These are phyloP conservation scores for Chloroclysta siterata DNA, from an alignment of 2,888 invertebrate species.

Conservation along the genomic window DNA sequence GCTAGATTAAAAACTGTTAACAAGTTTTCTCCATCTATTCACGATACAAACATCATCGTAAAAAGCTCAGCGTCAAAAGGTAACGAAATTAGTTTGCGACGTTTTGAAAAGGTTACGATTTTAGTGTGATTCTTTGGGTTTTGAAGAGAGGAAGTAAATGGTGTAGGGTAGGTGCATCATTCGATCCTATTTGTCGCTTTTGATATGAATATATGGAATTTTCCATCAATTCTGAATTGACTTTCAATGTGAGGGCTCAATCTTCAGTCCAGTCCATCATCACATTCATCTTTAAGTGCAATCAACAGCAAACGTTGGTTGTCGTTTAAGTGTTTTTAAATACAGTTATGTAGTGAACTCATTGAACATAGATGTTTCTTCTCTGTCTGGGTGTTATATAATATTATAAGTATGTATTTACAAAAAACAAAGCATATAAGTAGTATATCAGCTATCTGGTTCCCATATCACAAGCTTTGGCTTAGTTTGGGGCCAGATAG, in stretches of 20 bases:
- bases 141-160: constrained; percentile 6
- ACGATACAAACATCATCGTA: constrained; percentile 19
- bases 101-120: constrained; percentile 8
- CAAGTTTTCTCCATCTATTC: constrained; percentile 23
- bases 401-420: too few relatives aligned
- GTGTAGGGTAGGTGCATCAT: neutral
- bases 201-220: neutral
- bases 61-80: constrained; percentile 14
- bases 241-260: neutral
- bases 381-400: too few relatives aligned
- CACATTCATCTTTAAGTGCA: neutral
- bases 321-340: too few relatives aligned
- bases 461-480: too few relatives aligned
- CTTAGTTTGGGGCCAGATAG: too few relatives aligned
- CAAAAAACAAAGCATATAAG: too few relatives aligned
- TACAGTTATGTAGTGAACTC: too few relatives aligned
- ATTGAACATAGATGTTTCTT: too few relatives aligned
- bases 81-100: constrained; percentile 19
- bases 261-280: neutral
- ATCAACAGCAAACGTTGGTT: too few relatives aligned
- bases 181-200: constrained; percentile 3
- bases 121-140: constrained; percentile 1
- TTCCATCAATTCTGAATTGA: neutral
- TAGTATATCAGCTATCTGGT: too few relatives aligned
- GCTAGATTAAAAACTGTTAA: constrained; percentile 22